Percentiles rank a stretch among this genome's conserved stretches.
phyloP scores from a whole-genome alignment of 2,797 vertebrate genomes.

The Neosalanx taihuensis region DNA sequence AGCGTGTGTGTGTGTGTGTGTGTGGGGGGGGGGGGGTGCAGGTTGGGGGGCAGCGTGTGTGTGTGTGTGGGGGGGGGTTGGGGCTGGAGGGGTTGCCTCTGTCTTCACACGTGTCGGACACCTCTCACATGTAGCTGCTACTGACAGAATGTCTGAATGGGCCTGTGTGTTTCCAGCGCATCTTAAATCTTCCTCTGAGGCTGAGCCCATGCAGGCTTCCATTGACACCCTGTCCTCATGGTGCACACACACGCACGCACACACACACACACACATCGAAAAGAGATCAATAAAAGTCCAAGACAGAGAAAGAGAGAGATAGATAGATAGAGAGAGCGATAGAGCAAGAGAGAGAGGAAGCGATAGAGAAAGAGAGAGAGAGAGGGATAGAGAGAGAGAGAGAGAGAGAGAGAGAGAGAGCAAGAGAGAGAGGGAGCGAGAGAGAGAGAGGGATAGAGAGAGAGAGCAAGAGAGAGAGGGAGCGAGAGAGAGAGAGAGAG shows the following conservation, averaged over 20 bases:
- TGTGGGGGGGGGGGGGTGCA: constrained; percentile 17
- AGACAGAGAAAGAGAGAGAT: constrained; percentile 8
- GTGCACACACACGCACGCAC: too few species aligned
- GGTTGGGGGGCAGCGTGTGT: too few species aligned
- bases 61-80: not conserved
- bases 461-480: not conserved
- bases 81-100: not conserved
- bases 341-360: too few species aligned
- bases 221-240: not conserved
- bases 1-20: not conserved
- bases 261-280: too few species aligned
- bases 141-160: not conserved
- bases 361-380: not conserved
- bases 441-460: not conserved
- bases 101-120: not conserved
- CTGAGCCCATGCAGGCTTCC: not conserved
- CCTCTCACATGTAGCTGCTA: not conserved
- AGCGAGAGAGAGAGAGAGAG: not conserved
- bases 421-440: not conserved
- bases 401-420: too few species aligned
- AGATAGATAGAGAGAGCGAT: too few species aligned
- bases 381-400: not conserved
- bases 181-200: not conserved
- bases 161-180: not conserved
- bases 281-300: not conserved